These are phyloP conservation scores for Melanotus villosus DNA, from an alignment of 2,888 invertebrate genomes.

Conservation along the genomic window DNA sequence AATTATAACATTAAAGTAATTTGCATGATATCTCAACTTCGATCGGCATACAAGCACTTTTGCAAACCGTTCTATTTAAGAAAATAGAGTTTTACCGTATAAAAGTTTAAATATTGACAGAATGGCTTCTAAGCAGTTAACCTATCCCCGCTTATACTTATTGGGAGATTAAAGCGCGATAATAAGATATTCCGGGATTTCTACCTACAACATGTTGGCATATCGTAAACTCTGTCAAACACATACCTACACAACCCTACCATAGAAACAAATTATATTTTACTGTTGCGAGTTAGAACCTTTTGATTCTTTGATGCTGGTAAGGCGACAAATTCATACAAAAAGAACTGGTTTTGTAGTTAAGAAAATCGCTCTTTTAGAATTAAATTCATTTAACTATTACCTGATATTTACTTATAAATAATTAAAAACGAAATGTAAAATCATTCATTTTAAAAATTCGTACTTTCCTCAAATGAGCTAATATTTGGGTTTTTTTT, in stretches of 20 bases:
- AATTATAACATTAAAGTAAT: conserved; percentile 3
- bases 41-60: conserved; percentile 3
- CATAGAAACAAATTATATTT: conserved; percentile 30
- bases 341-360: no score
- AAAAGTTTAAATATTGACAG: conserved; percentile 22
- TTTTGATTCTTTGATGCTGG: no score
- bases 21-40: neutral
- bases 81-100: conserved; percentile 5
- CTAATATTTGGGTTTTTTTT: no score
- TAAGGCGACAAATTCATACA: no score
- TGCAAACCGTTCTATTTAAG: neutral
- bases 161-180: conserved; percentile 44
- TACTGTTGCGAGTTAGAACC: neutral
- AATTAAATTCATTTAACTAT: no score
- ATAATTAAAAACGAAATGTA: no score
- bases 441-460: no score
- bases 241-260: conserved; percentile 42
- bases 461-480: no score
- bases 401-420: no score
- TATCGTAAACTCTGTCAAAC: conserved; percentile 47
- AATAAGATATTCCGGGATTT: conserved; percentile 48
- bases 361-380: no score
- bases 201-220: conserved; percentile 50
- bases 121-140: conserved; percentile 23
- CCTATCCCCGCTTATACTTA: conserved; percentile 35